phyloP scores from a whole-genome alignment of 2,797 vertebrate genomes.

The Gallinago solitaria region DNA sequence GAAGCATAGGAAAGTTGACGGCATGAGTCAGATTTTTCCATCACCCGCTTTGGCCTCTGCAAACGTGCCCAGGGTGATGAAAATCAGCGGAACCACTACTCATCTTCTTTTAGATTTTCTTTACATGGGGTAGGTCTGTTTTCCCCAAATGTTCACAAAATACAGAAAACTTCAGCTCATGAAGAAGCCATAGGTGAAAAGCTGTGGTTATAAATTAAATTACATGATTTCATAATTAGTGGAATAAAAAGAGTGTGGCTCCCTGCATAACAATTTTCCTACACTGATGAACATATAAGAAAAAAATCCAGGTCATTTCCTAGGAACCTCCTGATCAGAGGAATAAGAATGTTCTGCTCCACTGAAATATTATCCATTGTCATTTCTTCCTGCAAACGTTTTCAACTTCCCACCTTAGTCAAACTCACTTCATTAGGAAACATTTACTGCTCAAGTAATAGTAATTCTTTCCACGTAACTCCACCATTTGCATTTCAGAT shows the following conservation, averaged over 20 bases:
- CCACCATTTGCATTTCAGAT: constrained; percentile 64
- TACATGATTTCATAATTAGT: neutral
- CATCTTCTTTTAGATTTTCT: neutral
- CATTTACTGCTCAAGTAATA: constrained; percentile 42
- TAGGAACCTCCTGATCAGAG: constrained; percentile 52
- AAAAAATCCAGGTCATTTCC: constrained; percentile 12
- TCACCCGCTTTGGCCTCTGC: rapidly evolving
- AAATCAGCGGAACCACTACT: neutral
- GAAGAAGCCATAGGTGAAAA: constrained; percentile 9
- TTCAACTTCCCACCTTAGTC: constrained; percentile 55
- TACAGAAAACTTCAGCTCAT: neutral
- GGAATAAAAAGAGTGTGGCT: neutral
- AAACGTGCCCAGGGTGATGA: neutral
- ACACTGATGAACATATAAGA: neutral
- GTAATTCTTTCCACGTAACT: constrained; percentile 50
- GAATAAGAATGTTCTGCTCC: constrained; percentile 48
- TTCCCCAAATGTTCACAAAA: neutral
- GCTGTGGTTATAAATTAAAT: constrained; percentile 17
- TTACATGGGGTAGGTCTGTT: neutral
- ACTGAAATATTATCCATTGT: constrained; percentile 10
- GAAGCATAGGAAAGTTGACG: neutral
- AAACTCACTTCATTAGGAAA: constrained; percentile 52
- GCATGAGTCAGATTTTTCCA: neutral
- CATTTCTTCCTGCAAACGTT: constrained; percentile 6
- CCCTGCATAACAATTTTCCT: neutral